Percentiles rank a stretch among this genome's conserved stretches.
Conservation (phyloP, 2,888 invertebrate genomes). For the Monochamus alternatus region DNA sequence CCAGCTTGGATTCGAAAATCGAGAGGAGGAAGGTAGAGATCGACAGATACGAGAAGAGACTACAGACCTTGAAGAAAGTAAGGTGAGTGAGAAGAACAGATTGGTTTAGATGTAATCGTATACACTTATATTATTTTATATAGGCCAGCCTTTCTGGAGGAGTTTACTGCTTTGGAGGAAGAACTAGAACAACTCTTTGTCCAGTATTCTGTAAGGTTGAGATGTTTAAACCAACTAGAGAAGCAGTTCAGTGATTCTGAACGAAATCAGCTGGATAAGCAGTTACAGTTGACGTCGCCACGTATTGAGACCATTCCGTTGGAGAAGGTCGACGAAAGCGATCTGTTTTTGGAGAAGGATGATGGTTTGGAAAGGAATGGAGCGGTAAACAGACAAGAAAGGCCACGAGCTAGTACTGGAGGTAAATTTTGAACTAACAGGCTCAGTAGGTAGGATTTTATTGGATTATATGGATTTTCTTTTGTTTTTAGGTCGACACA, state of each 20-base stretch:
- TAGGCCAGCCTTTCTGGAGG: constrained; percentile 96
- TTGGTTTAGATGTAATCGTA: not conserved
- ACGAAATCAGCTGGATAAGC: constrained; percentile 83
- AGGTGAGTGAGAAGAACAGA: constrained; percentile 74
- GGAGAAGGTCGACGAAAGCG: constrained; percentile 58
- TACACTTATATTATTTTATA: constrained; percentile 14
- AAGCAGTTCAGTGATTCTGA: constrained; percentile 89
- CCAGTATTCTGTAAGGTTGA: constrained; percentile 89
- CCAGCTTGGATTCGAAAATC: constrained; percentile 91
- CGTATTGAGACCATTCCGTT: constrained; percentile 74
- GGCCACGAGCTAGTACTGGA: constrained; percentile 76
- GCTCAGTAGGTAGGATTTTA: not conserved
- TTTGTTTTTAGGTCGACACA: constrained; percentile 57
- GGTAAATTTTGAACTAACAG: constrained; percentile 64
- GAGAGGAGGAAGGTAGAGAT: constrained; percentile 92
- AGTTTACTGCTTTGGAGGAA: constrained; percentile 90
- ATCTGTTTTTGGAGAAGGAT: constrained; percentile 60
- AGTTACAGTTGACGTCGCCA: constrained; percentile 76
- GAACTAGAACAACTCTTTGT: constrained; percentile 90
- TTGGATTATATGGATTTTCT: not conserved
- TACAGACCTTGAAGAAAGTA: constrained; percentile 95
- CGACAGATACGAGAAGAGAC: constrained; percentile 92
- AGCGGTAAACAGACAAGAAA: constrained; percentile 66
- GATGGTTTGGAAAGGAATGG: constrained; percentile 55
- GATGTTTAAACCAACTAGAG: constrained; percentile 91